Conservation (phyloP, 2,888 invertebrate species). For the Corythucha ciliata region DNA sequence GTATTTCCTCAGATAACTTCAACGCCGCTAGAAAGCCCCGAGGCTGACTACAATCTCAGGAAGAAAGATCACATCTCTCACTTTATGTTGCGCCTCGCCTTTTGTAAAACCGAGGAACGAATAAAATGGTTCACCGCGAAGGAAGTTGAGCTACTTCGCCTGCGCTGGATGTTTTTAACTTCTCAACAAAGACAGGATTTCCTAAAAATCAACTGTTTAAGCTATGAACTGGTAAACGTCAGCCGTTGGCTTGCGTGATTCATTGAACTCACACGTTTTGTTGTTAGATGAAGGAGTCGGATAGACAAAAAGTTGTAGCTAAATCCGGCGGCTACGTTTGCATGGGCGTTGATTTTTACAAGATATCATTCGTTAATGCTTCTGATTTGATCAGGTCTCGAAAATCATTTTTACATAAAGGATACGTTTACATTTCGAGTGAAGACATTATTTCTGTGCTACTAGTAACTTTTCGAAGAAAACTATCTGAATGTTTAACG, state of each 20-base stretch:
- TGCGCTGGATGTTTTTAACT: constrained; percentile 58
- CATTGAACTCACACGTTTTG: constrained; percentile 16
- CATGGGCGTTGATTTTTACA: constrained; percentile 60
- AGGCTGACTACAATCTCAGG: constrained; percentile 56
- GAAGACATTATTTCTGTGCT: constrained; percentile 78
- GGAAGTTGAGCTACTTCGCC: constrained; percentile 82
- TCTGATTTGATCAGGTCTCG: constrained; percentile 70
- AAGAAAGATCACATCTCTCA: constrained; percentile 83
- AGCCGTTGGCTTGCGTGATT: neutral
- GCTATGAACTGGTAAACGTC: constrained; percentile 43
- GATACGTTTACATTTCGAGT: constrained; percentile 80
- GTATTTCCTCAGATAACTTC: constrained; percentile 49
- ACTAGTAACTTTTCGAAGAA: constrained; percentile 60
- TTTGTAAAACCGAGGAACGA: constrained; percentile 77
- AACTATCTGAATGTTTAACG: constrained; percentile 45
- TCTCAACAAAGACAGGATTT: constrained; percentile 56
- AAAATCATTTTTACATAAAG: constrained; percentile 66
- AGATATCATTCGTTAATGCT: constrained; percentile 80
- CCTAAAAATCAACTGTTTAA: constrained; percentile 56
- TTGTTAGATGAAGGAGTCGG: constrained; percentile 52
- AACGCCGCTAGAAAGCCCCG: constrained; percentile 45
- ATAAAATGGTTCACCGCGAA: constrained; percentile 78
- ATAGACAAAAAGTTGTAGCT: constrained; percentile 54
- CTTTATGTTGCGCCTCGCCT: constrained; percentile 82
- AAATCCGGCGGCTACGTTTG: constrained; percentile 52